Evolutionary conservation across 2,113 vertebrate genomes (phyloP).

Genomic region (Chloroceryle aenea): DNA sequence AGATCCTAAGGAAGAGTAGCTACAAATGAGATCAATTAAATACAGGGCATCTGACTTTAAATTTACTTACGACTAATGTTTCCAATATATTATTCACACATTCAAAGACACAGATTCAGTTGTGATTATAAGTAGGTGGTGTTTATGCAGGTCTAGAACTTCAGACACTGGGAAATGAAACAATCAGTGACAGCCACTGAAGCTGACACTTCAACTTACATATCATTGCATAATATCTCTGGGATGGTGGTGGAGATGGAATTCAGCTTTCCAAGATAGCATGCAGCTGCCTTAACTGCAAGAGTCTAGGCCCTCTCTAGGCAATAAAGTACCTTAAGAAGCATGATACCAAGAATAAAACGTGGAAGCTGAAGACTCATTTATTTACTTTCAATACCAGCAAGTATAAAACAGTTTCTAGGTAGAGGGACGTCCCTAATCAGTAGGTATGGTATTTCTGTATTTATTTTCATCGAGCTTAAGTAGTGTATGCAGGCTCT

Average conservation of each 20-base stretch:
- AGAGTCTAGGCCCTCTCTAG: fast-evolving
- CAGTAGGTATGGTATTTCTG: neutral
- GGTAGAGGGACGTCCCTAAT: neutral
- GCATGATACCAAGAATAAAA: neutral
- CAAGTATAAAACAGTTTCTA: neutral
- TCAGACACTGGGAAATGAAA: neutral
- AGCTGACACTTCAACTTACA: neutral
- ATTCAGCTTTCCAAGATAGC: neutral
- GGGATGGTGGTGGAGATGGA: neutral
- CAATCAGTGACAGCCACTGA: neutral
- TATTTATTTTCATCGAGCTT: neutral
- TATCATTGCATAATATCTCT: neutral
- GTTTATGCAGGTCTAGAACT: neutral
- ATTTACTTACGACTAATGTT: neutral
- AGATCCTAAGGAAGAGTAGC: neutral
- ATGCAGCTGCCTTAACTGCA: neutral
- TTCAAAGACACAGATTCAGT: neutral
- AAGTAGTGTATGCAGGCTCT: neutral
- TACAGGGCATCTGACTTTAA: neutral
- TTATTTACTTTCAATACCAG: neutral
- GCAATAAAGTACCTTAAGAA: neutral
- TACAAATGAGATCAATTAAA: neutral
- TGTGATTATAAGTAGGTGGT: neutral
- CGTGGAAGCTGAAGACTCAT: neutral
- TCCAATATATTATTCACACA: neutral